Percentiles rank a stretch among this genome's conserved stretches.
These are phyloP conservation scores for Potorous gilbertii DNA, from an alignment of 2,797 vertebrate species.

Conservation along the genomic window DNA sequence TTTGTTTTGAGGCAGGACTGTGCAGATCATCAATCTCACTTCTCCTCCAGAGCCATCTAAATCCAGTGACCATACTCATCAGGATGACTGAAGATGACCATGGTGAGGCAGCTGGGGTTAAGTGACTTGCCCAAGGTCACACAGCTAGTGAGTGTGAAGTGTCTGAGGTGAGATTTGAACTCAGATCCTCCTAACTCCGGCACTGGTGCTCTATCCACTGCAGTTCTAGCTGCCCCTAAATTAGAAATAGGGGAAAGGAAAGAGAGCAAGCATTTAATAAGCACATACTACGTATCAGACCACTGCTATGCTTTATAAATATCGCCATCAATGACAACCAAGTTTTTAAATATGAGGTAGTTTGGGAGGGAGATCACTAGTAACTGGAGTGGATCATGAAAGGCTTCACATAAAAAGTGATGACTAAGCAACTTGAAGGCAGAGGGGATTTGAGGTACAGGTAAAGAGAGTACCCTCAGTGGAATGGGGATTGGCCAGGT, in stretches of 20 bases:
- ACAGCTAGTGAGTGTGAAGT: too few species aligned
- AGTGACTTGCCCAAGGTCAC: too few species aligned
- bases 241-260: background rate
- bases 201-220: too few species aligned
- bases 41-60: too few species aligned
- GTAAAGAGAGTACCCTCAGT: background rate
- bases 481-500: background rate
- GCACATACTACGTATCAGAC: background rate
- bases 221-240: background rate
- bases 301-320: background rate
- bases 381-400: background rate
- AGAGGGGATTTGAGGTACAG: background rate
- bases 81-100: too few species aligned
- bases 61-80: too few species aligned
- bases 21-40: too few species aligned
- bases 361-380: background rate
- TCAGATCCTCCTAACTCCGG: too few species aligned
- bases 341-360: background rate
- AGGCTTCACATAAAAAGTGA: background rate
- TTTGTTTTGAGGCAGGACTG: too few species aligned
- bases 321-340: background rate
- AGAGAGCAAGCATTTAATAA: background rate
- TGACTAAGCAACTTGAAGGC: background rate
- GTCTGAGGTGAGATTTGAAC: too few species aligned
- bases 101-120: too few species aligned